Evolutionary conservation across 2,888 invertebrate genomes (phyloP).

Genomic region (Ophion obscuratus): DNA sequence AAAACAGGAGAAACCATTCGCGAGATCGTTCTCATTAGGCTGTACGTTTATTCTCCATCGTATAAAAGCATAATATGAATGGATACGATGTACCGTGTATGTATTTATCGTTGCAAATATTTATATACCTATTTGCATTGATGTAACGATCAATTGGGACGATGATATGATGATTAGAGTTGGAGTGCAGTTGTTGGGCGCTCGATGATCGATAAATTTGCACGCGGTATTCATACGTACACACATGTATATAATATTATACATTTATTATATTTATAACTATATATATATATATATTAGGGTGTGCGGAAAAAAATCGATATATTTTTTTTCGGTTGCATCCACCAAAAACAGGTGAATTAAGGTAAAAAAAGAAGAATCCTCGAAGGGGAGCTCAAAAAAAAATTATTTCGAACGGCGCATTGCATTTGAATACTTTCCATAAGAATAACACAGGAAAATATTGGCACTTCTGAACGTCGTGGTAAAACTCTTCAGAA

Average conservation of each 20-base stretch:
- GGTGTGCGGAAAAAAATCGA: too few relatives aligned
- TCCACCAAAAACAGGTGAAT: too few relatives aligned
- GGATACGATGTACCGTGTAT: neutral
- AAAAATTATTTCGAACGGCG: too few relatives aligned
- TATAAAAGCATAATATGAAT: constrained; percentile 1
- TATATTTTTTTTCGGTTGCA: too few relatives aligned
- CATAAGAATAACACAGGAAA: too few relatives aligned
- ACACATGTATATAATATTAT: neutral
- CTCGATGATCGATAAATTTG: constrained; percentile 63
- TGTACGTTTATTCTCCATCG: constrained; percentile 2
- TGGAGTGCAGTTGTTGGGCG: constrained; percentile 52
- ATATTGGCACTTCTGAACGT: too few relatives aligned
- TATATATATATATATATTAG: neutral
- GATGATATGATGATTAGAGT: constrained; percentile 32
- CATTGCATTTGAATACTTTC: too few relatives aligned
- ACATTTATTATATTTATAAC: neutral
- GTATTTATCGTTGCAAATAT: neutral
- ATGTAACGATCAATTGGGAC: neutral
- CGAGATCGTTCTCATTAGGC: constrained; percentile 9
- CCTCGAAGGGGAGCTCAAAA: too few relatives aligned
- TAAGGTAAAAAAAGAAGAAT: too few relatives aligned
- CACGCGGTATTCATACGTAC: constrained; percentile 24
- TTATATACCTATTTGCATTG: neutral
- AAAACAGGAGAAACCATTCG: neutral
- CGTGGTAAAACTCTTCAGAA: too few relatives aligned